Base-by-base conservation (phyloP, 2,888 invertebrate genomes). In the Idaea aversata region DNA sequence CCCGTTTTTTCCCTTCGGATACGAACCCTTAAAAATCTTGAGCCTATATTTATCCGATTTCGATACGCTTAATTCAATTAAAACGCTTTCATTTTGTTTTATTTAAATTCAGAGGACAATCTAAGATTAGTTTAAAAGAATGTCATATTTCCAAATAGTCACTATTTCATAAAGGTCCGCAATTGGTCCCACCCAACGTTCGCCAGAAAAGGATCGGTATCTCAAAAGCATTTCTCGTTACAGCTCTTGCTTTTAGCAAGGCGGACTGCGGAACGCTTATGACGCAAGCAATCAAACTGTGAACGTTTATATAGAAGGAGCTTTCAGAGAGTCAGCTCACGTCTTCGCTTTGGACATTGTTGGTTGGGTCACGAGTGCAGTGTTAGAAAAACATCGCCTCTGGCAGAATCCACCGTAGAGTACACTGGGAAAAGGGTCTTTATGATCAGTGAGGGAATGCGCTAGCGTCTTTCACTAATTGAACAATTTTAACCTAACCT, bases 271-370 rank as follows among this genome's bases (percentile, higher is more conserved):
- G 47, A 47, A 47, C 47, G 47, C 13, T 47, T 47, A 47, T 47
- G 47, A 47, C 47, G 47, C 10, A 47, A 47, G 47, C 47, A 47
- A 47, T 47, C 47, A 47, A 10, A 47, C 47, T 13, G 47, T 10
- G 47, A 47, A 13, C 47, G 47, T 47, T 47, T 47, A 13, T 47
- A 10, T 13, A 13, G 47, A 25, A 25, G 36, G 3, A 47, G 47
- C 47, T 47, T 78, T 80, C 75, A 68, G 36, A 68, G 36, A 70
- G 66, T 67, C 74, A 65, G 67, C 72, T 77, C 79, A 79, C 79
- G 77, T 80, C 75, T 80, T 77, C 77, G 76, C 78, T 72, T 77
- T 65, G 76, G 72, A 75, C 74, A 77, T 72, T 77, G 78, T 71
- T 68, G 47, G 66, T 63, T 62, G 67, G 65, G 61, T 70, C 67